These are phyloP conservation scores for Vulpes vulpes DNA, from an alignment of 2,113 vertebrate species.

Conservation along the genomic window DNA sequence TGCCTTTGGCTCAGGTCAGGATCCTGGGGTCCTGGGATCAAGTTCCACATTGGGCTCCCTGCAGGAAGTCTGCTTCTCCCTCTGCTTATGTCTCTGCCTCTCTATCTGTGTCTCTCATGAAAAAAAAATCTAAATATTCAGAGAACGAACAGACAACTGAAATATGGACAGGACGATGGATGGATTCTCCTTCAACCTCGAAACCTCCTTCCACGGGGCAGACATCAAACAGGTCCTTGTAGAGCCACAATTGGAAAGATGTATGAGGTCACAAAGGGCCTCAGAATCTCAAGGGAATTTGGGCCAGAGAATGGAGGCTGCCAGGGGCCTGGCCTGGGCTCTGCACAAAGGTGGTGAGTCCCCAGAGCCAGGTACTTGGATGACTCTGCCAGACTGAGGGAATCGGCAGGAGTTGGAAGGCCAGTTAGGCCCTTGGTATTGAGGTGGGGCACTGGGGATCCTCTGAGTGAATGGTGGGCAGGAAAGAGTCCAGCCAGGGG, in stretches of 20 bases:
- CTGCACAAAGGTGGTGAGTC: neutral
- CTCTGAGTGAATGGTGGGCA: neutral
- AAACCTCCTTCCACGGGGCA: neutral
- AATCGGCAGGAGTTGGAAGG: neutral
- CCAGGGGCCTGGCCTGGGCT: neutral
- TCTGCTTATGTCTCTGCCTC: too few species aligned
- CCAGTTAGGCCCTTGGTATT: neutral
- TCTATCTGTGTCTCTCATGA: too few species aligned
- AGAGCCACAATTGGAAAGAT: neutral
- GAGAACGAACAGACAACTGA: neutral
- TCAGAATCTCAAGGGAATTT: neutral
- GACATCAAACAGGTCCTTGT: neutral
- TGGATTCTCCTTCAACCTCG: neutral
- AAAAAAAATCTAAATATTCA: too few species aligned
- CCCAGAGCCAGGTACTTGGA: neutral
- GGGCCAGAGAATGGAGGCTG: neutral
- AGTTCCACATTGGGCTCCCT: too few species aligned
- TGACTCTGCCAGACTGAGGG: neutral
- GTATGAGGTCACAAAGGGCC: neutral
- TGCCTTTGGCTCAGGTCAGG: too few species aligned
- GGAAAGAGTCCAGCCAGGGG: neutral
- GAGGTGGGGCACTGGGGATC: neutral
- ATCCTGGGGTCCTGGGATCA: too few species aligned
- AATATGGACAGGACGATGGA: fast-evolving
- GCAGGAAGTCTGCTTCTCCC: too few species aligned